These are phyloP conservation scores for Lemur catta DNA, from an alignment of 2,797 vertebrate genomes.

Conservation along the genomic window DNA sequence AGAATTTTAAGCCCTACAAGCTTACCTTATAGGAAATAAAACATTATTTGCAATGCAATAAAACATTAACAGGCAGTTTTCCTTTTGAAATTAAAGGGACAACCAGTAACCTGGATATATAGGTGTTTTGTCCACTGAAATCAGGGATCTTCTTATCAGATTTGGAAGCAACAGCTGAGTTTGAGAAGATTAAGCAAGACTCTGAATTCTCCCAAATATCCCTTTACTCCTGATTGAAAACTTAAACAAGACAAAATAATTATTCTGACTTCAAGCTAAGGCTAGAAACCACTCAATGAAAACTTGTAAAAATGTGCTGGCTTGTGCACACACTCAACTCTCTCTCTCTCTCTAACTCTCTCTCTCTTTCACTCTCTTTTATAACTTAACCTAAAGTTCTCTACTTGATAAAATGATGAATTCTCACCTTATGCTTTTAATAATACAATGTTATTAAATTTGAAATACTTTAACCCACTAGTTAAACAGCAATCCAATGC, in stretches of 20 bases:
- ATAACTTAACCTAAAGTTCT: background rate
- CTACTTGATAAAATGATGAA: background rate
- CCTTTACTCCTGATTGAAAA: background rate
- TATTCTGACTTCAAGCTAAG: background rate
- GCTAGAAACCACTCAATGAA: background rate
- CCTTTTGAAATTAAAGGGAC: background rate
- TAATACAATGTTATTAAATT: background rate
- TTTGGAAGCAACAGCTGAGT: background rate
- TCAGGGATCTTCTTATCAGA: background rate
- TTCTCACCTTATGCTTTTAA: background rate
- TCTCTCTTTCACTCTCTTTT: rapidly evolving
- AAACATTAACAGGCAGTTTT: background rate
- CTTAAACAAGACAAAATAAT: background rate
- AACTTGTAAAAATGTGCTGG: background rate
- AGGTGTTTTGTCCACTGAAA: background rate
- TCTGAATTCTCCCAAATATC: background rate
- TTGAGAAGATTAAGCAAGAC: background rate
- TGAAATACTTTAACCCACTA: background rate
- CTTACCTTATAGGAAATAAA: background rate
- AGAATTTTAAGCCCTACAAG: background rate
- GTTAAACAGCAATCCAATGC: background rate
- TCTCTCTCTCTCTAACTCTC: no score
- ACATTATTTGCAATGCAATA: background rate
- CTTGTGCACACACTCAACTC: no score
- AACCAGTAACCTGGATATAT: background rate